Conservation (phyloP, 2,888 invertebrate genomes). For the Meloe dianella region DNA sequence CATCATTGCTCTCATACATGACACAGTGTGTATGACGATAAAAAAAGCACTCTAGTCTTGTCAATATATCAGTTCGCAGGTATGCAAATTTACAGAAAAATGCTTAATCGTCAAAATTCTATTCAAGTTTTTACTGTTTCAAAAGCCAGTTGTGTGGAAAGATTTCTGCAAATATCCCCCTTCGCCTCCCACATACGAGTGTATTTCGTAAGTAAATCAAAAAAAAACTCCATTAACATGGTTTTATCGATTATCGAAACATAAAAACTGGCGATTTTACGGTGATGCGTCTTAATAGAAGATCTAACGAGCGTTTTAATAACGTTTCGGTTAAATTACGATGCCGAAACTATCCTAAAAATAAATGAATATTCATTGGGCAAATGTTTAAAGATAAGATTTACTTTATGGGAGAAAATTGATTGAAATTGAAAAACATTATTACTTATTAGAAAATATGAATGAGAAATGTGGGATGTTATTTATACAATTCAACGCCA, state of each 20-base stretch:
- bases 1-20: neutral
- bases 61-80: neutral
- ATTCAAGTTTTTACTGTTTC: neutral
- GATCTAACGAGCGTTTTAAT: constrained; percentile 7
- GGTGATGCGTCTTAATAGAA: neutral
- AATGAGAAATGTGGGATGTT: neutral
- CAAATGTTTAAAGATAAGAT: neutral
- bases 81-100: neutral
- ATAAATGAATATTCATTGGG: neutral
- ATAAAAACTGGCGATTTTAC: neutral
- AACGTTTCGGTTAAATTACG: neutral
- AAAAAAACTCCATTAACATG: neutral
- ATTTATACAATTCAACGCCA: neutral
- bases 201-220: neutral
- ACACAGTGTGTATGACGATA: too few relatives aligned
- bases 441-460: neutral
- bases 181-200: too few relatives aligned
- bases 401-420: too few relatives aligned
- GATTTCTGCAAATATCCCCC: neutral
- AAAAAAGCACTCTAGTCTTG: neutral
- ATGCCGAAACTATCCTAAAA: neutral
- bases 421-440: neutral
- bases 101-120: neutral
- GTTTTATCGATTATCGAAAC: constrained; percentile 2
- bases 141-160: neutral